Evolutionary conservation across 2,888 invertebrate species (phyloP), one percentile per base, ranked within the genome.

Genomic region (Amblyjoppa fuscipennis): DNA sequence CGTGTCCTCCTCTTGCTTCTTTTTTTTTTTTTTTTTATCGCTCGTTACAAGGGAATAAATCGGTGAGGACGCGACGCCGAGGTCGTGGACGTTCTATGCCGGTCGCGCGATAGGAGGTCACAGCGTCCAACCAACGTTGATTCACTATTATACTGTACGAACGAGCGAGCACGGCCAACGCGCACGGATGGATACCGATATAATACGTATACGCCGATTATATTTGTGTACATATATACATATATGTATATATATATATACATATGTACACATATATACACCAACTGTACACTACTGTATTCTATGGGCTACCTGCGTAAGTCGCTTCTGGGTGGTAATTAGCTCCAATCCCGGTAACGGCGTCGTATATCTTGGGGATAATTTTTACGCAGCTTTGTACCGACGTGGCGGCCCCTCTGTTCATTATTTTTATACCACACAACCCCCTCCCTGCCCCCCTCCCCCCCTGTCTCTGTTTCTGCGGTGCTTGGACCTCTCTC

Each of bases 271-370:
- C 34, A 53, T 53, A n/a, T 13, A 45, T 64, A 78, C 61, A 13
- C 45, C 13, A 13, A 13, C 13, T 45, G 45, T 13, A 45, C 11
- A 73, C 20, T 45, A 59, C 28, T 61, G 61, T 61, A 31, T 61
- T 31, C 61, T 16, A 34, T 34, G 13, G 6, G 41, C n/a, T 51
- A 56, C 70, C 90, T 91, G 89, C 87, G 88, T 88, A 90, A 90
- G 89, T 90, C 87, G 92, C 92, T 93, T 90, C 93, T 92, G 93
- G 93, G 93, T 92, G 93, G 93, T 92, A 93, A 93, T 93, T 93
- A 93, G 92, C 91, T 92, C 91, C 92, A 92, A 92, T 92, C 92
- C 90, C 83, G 70, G 90, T 92, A 92, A 93, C 90, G 85, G 90
- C 92, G 92, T 92, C 93, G 91, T 93, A 93, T 93, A 93, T 93